Base-by-base conservation (phyloP, 2,797 vertebrate species). In the Xerus rutilus region DNA sequence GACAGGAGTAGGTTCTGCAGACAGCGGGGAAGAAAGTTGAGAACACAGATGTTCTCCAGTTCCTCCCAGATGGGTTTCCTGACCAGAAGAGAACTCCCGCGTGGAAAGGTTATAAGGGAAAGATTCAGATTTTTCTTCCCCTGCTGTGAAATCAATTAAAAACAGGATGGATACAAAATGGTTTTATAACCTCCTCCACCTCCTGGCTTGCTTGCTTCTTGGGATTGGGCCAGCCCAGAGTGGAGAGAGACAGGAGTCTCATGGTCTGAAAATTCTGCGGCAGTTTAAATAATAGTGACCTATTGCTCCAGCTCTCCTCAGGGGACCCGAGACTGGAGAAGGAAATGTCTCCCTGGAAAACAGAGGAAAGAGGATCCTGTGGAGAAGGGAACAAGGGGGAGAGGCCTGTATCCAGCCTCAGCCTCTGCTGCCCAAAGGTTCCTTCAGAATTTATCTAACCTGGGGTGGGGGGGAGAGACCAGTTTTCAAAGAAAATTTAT, bases 131-230 rank as follows among this genome's bases (percentile, higher is more conserved):
- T 95, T 93, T 94, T 74, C 65, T 93, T 95, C 67, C 77, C 91
- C 96, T 97, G 89, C 97, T 98, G 97, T 94, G 94, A 96, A 97
- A 98, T 96, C 95, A 96, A 93, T 98, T 97, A 97, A 94, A 97
- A 97, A 93, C 95, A 97, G 95, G 86, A 97, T 25, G 78, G 87
- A 96, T 95, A 83, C 91, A 94, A 97, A 98, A 94, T 65, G 92
- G 67, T 95, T 97, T 95, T 96, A 91, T 97, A 96, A 97, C 93
- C 91, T 96, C 96, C 92, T 96, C 96, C 93, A 91, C 91, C 85
- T 97, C 86, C 96, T 98, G 97, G 97, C 97, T 83, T 72, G 64
- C 59, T 93, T 95, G 59, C 93, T 89, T 91, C 67, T 89, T 96
- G 95, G 89, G 95, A 57, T 52, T 35, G 20, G 54, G 93, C 97